phyloP scores from a whole-genome alignment of 2,888 invertebrate species.

The Campoplex capitator region DNA sequence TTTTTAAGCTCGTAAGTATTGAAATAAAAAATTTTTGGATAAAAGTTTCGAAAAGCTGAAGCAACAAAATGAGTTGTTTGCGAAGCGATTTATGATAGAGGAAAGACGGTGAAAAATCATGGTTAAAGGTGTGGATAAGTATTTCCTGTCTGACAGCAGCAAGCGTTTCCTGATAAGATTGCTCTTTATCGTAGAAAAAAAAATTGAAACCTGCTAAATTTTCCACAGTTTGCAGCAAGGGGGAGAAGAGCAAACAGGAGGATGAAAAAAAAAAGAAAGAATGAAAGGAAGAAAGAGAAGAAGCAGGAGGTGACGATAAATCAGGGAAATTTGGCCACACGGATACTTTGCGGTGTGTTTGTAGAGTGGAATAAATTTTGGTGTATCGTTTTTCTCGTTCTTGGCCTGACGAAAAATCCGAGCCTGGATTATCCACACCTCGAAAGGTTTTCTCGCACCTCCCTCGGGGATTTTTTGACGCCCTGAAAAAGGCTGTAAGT shows the following conservation, averaged over 20 bases:
- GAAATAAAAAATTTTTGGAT: background rate
- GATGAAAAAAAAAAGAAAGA: slow-evolving; percentile 17
- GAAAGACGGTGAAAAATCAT: slow-evolving; percentile 8
- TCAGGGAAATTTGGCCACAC: slow-evolving; percentile 53
- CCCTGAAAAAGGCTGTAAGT: slow-evolving; percentile 32
- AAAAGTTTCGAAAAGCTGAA: background rate
- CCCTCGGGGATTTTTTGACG: slow-evolving; percentile 24
- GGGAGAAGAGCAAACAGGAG: slow-evolving; percentile 23
- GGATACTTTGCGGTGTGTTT: background rate
- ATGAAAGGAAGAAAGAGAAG: slow-evolving; percentile 10
- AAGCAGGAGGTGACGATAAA: slow-evolving; percentile 34
- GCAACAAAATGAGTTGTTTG: background rate
- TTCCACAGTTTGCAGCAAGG: slow-evolving; percentile 24
- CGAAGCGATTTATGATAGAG: slow-evolving; percentile 21
- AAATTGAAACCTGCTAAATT: background rate
- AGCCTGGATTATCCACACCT: slow-evolving; percentile 69
- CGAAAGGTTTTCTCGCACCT: slow-evolving; percentile 50
- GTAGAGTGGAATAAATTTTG: slow-evolving; percentile 30
- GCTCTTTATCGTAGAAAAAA: background rate
- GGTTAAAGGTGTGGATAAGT: slow-evolving; percentile 48
- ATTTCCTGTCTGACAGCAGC: slow-evolving; percentile 45
- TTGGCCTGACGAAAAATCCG: slow-evolving; percentile 50
- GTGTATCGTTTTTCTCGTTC: slow-evolving; percentile 34
- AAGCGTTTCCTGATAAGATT: slow-evolving; percentile 26
- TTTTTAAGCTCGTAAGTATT: background rate